Base-by-base conservation (phyloP, 2,113 vertebrate species). In the Pluvianellus socialis region DNA sequence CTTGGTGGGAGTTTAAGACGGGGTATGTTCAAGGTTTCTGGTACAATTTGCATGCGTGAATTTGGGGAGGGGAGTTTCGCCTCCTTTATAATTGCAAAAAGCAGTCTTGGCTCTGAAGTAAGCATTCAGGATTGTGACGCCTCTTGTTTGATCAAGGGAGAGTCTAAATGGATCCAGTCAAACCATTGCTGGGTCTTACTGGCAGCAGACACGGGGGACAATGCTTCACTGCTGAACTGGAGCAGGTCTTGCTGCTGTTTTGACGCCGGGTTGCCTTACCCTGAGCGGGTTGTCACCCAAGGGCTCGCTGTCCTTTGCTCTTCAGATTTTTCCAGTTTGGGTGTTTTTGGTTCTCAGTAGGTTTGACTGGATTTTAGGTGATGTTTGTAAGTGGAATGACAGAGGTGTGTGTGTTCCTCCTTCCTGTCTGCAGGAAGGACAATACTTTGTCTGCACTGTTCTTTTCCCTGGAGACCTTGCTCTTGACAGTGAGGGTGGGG, bases 1-100 rank as follows among this genome's bases (percentile, higher is more conserved):
- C 92, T 99, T 86, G 98, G 99, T 72, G 98, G 98, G 38, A 99
- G 96, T 81, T 97, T 98, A n/a, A 98, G 98, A 79, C 98, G 98
- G 95, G 99, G 98, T 98, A 96, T 14, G 96, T 96, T 91, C 38
- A 76, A 50, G 35, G 45, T 14, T 94, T 85, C 49, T 80, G 27
- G 7, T 63, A 1, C 2, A 18, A 26, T 63, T 52, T 50, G 32
- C 50, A 24, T 53, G 24, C 56, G 49, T 44, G 33, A 52, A 21
- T 67, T 18, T 86, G 40, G 10, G 28, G 28, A 53, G 58, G 16
- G 28, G 21, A 1, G 27, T 38, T 66, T 66, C 19, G 56, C 49
- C 1, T 24, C 86, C 1, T 24, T 89, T 22, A 17, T 49, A 58
- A 55, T 32, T 62, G 18, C 21, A 67, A 38, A 72, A 86, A 79